Evolutionary conservation across 2,797 vertebrate species (phyloP).

Genomic region (Ceryle rudis): DNA sequence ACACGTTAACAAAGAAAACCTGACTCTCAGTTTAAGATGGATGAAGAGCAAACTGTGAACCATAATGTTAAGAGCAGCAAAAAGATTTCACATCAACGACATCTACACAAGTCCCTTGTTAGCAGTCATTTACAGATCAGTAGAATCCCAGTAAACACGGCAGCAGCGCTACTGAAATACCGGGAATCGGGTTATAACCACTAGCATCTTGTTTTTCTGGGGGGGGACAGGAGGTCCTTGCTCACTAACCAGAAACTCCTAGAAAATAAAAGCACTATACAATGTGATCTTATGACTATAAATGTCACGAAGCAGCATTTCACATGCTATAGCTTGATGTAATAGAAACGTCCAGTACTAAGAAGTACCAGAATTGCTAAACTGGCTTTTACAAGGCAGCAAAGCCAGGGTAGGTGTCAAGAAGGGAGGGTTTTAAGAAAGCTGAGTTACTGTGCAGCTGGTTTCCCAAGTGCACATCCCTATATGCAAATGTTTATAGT

Average conservation of each 20-base stretch:
- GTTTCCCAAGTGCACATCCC: background rate
- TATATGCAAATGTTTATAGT: background rate
- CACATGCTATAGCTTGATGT: background rate
- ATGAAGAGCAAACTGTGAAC: background rate
- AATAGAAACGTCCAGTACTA: background rate
- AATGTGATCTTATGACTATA: background rate
- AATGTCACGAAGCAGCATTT: slow-evolving; percentile 22
- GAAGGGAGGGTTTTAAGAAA: background rate
- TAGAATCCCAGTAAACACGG: background rate
- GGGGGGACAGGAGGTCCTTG: background rate
- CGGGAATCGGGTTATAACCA: background rate
- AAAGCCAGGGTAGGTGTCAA: background rate
- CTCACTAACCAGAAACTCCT: background rate
- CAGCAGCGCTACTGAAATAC: background rate
- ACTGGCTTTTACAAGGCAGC: slow-evolving; percentile 4
- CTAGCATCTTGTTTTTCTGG: no score
- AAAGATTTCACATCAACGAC: background rate
- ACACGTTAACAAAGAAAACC: background rate
- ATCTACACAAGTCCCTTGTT: background rate
- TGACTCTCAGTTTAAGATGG: background rate
- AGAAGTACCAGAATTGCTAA: background rate
- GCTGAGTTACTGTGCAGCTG: background rate
- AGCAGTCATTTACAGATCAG: background rate
- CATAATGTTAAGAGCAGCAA: background rate
- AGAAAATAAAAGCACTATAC: slow-evolving; percentile 30